Evolutionary conservation across 2,888 invertebrate species (phyloP).

Genomic region (Spisula solida): DNA sequence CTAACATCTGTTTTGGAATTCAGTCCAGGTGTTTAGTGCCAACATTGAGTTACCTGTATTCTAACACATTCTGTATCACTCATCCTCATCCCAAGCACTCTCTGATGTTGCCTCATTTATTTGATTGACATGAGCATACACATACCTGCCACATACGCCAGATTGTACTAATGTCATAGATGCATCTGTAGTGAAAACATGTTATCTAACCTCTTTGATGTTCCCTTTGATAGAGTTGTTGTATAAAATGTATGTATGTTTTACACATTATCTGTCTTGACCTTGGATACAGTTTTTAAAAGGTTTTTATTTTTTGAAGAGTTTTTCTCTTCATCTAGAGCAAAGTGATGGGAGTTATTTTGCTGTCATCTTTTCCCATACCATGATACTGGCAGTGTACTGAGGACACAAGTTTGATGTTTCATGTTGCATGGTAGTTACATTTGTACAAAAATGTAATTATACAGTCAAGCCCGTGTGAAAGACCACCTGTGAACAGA

Average conservation of each 20-base stretch:
- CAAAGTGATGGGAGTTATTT: too few relatives aligned
- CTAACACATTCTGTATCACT: background rate
- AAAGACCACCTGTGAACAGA: too few relatives aligned
- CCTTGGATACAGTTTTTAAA: too few relatives aligned
- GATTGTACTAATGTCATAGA: background rate
- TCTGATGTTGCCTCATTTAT: background rate
- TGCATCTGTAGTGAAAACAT: constrained; percentile 16
- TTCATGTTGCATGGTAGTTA: too few relatives aligned
- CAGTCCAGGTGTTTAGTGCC: background rate
- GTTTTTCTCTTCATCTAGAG: too few relatives aligned
- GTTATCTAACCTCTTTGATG: constrained; percentile 1
- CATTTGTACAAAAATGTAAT: too few relatives aligned
- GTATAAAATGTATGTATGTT: background rate
- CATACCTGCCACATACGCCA: background rate
- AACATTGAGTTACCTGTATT: background rate
- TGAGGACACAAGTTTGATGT: too few relatives aligned
- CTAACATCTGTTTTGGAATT: too few relatives aligned
- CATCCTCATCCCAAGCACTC: background rate
- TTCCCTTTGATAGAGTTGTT: background rate
- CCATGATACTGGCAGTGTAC: too few relatives aligned
- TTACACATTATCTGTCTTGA: background rate
- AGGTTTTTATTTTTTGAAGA: too few relatives aligned
- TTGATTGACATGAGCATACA: constrained; percentile 14
- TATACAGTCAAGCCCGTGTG: too few relatives aligned
- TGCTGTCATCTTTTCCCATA: too few relatives aligned